phyloP scores from a whole-genome alignment of 2,797 vertebrate species.

The Rhinoraja longicauda region DNA sequence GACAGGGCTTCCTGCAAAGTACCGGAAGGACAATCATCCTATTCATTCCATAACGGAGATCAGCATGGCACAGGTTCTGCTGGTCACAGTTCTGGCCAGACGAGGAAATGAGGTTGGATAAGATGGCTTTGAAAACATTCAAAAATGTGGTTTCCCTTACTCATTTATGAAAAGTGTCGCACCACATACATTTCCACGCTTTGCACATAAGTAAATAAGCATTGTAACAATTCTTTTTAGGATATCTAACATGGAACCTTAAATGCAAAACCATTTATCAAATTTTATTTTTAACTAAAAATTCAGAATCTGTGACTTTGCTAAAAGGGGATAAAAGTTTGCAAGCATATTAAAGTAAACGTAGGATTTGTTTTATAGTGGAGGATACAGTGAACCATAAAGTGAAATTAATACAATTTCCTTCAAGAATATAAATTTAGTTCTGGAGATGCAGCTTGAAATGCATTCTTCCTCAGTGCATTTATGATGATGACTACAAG shows the following conservation, averaged over 20 bases:
- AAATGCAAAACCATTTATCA: neutral
- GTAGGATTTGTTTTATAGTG: neutral
- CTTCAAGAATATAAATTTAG: neutral
- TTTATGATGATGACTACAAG: neutral
- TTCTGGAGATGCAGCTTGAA: neutral
- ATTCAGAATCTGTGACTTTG: neutral
- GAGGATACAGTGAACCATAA: neutral
- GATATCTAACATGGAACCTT: neutral
- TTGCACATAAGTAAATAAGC: no score
- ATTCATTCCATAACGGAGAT: conserved; percentile 28
- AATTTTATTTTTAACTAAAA: neutral
- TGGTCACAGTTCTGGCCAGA: neutral
- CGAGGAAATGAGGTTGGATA: neutral
- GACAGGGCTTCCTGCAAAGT: neutral
- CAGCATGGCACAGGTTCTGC: neutral
- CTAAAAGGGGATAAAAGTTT: neutral
- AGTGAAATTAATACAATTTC: neutral
- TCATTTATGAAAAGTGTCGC: neutral
- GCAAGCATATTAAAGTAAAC: neutral
- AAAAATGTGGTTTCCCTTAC: neutral
- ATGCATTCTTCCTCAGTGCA: neutral
- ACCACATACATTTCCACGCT: neutral
- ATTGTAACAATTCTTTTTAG: neutral
- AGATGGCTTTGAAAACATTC: neutral
- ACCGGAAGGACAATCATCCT: conserved; percentile 30